Evolutionary conservation across 1,140 invertebrate genomes (phyloP), one percentile per base, ranked within the genome.

Genomic region (Platyscapa corneri): DNA sequence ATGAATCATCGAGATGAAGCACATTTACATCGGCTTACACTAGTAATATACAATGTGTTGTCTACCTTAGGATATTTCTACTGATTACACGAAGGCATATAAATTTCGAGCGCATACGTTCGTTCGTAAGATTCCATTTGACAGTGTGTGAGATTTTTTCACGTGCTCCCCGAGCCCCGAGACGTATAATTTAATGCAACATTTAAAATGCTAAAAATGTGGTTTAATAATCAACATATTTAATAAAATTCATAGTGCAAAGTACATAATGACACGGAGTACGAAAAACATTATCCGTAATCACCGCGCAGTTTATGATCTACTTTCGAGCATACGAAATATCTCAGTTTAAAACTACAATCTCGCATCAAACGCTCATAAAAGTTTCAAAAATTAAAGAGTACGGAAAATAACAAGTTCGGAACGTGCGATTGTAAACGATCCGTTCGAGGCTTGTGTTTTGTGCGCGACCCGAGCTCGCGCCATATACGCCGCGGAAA

Each of bases 301-400:
- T 74, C 70, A 74, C 34, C 27, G 27, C 3, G 34, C 14, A 18
- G 42, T 16, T 53, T 53, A 76, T 34, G 42, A 53, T 76, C 42
- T 32, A 76, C 75, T 42, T 74, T 74, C 34, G 37, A 74, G 27
- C 39, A 42, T 12, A 42, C 70, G 70, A 74, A 74, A 72, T 23
- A n/a, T 39, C 2, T 3, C 70, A 0, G 5, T 74, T 3, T 16
- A 74, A 74, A 37, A 34, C 46, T 30, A 76, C 46, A 30, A 76
- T 76, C 23, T 49, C 30, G 14, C 46, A 34, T 49, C 27, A 30
- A n/a, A 27, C 7, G 23, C 42, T 75, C 30, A 3, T 30, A 76
- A 76, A 53, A 53, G 46, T 53, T 32, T 30, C 2, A 76, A 53
- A 76, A 76, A 76, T 76, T 76, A 76, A 76, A 76, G 75, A 76